phyloP scores from a whole-genome alignment of 2,888 invertebrate species.

The Drosophila dives region DNA sequence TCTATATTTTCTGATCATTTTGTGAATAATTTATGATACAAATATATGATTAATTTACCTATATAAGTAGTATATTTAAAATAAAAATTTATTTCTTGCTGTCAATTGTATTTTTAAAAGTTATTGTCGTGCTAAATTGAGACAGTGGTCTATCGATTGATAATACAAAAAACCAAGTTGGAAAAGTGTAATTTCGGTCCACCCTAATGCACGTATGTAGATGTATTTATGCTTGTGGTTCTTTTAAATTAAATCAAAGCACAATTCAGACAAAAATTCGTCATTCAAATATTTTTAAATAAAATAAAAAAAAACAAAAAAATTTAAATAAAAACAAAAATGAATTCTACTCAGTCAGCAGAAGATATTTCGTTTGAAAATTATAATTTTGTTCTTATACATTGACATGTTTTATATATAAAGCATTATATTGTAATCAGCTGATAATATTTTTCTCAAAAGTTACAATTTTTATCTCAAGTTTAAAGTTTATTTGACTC shows the following conservation, averaged over 20 bases:
- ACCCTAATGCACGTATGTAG: not conserved
- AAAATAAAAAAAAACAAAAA: not conserved
- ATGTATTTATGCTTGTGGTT: not conserved
- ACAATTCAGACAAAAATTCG: too few species aligned
- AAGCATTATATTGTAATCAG: not conserved
- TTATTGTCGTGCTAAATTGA: not conserved
- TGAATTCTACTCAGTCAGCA: not conserved
- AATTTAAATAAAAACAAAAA: not conserved
- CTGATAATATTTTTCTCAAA: not conserved
- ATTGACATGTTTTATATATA: not conserved
- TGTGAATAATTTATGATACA: too few species aligned
- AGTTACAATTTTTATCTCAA: not conserved
- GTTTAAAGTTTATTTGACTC: not conserved
- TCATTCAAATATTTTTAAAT: not conserved
- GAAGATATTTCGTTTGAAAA: not conserved
- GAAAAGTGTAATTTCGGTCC: not conserved
- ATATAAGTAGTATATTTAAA: not conserved
- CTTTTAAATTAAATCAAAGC: not conserved
- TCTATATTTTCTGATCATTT: not conserved
- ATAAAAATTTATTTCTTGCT: not conserved
- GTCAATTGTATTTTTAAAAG: not conserved
- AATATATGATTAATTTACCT: not conserved
- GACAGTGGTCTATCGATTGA: not conserved
- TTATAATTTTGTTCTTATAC: not conserved
- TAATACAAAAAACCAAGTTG: not conserved